Base-by-base conservation (phyloP, 1,140 invertebrate species). In the Phymorhynchus buccinoides region DNA sequence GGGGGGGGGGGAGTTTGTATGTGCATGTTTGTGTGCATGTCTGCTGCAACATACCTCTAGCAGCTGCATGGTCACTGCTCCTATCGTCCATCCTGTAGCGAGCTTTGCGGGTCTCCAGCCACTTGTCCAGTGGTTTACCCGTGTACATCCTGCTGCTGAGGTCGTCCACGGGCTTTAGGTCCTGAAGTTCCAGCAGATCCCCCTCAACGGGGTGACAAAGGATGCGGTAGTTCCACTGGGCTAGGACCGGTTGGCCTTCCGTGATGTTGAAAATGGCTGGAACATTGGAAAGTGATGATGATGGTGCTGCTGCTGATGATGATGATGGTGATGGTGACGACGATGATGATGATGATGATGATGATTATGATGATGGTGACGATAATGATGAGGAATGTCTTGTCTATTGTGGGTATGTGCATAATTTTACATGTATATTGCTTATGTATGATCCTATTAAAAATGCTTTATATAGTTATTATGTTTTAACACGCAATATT, bases 151-250 rank as follows among this genome's bases (percentile, higher is more conserved):
- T 80, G 3, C 84, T 62, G 18, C 52, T 71, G 16, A 91, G 44
- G 66, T 91, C 90, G 75, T 91, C 89, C 0, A 89, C 84, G 42
- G 84, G 87, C 78, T 84, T 84, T 42, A 91, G 78, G 35, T 88
- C 68, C 32, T 62, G 80, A 16, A 89, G 83, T 35, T 83, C 84
- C 1, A 92, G 37, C 0, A 92, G 37, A 32, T 71, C 56, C 22
- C 35, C 66, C n/a, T 82, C 16, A n/a, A 87, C 18, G 35, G 91
- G 91, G 86, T 90, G 86, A 71, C 91, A 91, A 0, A 89, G 48
- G 41, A 92, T 90, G 62, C 90, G 85, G 81, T 92, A 92, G 86
- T 91, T 91, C 91, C 91, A 92, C 85, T 92, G 89, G 22, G 88
- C 88, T 39, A 86, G 88, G 14, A 83, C 66, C 4, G 89, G 84